Conservation (phyloP, 2,888 invertebrate genomes). For the Eubasilissa splendida region DNA sequence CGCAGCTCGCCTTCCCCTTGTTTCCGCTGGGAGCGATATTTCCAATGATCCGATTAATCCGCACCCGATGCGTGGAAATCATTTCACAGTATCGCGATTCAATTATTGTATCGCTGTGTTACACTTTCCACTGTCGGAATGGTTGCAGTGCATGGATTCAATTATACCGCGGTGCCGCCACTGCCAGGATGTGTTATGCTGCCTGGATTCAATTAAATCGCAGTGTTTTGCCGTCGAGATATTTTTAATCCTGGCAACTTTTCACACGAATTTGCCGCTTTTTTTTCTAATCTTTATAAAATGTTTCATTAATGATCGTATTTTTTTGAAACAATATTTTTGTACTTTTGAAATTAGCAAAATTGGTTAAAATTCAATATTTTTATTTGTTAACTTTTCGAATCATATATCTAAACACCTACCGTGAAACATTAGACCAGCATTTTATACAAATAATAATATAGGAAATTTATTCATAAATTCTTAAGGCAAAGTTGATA, state of each 20-base stretch:
- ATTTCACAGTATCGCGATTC: constrained; percentile 22
- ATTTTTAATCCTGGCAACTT: not conserved
- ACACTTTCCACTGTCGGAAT: not conserved
- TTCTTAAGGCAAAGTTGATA: too few species aligned
- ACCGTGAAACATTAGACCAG: too few species aligned
- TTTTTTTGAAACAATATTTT: too few species aligned
- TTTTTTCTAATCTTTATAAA: not conserved
- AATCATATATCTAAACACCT: too few species aligned
- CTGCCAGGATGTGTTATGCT: not conserved
- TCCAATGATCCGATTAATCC: constrained; percentile 6
- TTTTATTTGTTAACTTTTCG: too few species aligned
- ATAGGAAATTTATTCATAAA: too few species aligned
- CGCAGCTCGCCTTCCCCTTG: not conserved
- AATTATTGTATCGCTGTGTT: not conserved
- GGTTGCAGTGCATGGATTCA: not conserved
- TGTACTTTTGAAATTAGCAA: too few species aligned
- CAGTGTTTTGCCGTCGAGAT: not conserved
- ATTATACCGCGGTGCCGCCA: not conserved
- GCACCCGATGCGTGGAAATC: not conserved
- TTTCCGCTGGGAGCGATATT: not conserved
- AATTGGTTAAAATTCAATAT: too few species aligned
- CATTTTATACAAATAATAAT: too few species aligned
- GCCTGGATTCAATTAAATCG: too few species aligned
- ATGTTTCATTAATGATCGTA: too few species aligned
- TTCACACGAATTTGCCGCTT: not conserved